These are phyloP conservation scores for Adelges cooleyi DNA, from an alignment of 1,140 invertebrate genomes.

Conservation along the genomic window DNA sequence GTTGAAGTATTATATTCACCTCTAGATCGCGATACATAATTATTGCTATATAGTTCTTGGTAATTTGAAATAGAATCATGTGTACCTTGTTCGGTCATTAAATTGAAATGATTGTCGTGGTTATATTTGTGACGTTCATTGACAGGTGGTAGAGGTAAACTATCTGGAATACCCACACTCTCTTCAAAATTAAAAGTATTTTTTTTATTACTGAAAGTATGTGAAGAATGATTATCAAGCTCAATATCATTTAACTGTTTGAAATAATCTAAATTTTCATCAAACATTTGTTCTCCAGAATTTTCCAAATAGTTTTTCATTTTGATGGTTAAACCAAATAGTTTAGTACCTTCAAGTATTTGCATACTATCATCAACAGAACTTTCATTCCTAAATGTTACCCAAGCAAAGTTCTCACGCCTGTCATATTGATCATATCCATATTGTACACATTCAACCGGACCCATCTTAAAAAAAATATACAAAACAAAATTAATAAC, in stretches of 20 bases:
- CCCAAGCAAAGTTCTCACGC: slow-evolving; percentile 7
- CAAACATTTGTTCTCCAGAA: background rate
- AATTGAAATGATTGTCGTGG: background rate
- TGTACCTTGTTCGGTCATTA: background rate
- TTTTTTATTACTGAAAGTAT: background rate
- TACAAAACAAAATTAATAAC: background rate
- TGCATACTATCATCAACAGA: slow-evolving; percentile 15
- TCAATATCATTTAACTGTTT: background rate
- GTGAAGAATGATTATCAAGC: background rate
- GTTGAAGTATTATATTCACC: background rate
- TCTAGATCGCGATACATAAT: background rate
- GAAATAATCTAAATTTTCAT: slow-evolving; percentile 6
- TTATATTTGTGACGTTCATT: background rate
- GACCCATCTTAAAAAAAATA: background rate
- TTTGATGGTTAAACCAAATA: background rate
- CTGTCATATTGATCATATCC: background rate
- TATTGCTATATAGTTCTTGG: background rate
- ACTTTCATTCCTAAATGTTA: slow-evolving; percentile 2
- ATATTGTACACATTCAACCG: slow-evolving; percentile 12
- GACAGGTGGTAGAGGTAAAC: background rate
- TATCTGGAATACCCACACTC: slow-evolving; percentile 1
- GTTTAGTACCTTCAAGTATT: background rate
- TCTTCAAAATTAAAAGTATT: background rate
- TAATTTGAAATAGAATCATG: background rate
- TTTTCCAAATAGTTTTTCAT: background rate